phyloP scores from a whole-genome alignment of 2,113 vertebrate species.

The Saimiri boliviensis region DNA sequence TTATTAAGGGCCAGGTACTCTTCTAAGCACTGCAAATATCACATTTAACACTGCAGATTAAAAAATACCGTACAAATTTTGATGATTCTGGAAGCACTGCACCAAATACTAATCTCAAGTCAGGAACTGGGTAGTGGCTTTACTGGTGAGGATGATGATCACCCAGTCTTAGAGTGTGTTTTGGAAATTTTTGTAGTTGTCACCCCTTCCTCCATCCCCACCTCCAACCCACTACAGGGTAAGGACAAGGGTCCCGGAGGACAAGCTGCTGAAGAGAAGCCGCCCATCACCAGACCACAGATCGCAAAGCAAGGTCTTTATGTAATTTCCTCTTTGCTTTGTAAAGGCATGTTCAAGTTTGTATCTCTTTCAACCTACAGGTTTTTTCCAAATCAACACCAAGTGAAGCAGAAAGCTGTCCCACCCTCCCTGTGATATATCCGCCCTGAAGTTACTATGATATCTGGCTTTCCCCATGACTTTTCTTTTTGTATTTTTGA shows the following conservation, averaged over 20 bases:
- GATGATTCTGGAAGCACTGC: background rate
- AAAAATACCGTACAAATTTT: background rate
- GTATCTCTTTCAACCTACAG: background rate
- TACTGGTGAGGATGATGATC: background rate
- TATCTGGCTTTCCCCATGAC: background rate
- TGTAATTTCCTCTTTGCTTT: background rate
- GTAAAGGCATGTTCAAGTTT: background rate
- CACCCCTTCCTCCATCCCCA: rapidly evolving
- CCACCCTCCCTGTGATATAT: rapidly evolving
- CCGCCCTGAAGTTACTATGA: background rate
- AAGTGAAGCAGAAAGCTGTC: background rate
- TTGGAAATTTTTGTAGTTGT: background rate
- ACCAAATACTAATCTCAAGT: background rate
- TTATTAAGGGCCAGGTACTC: background rate
- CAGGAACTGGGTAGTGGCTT: background rate
- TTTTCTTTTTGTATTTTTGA: too few species aligned
- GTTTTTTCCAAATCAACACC: background rate
- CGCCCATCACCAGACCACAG: background rate
- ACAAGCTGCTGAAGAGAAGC: background rate
- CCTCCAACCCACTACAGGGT: background rate
- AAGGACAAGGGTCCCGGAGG: background rate
- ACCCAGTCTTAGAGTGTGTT: background rate
- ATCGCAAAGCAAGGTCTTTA: background rate
- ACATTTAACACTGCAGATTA: background rate
- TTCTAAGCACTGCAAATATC: background rate